Evolutionary conservation across 2,888 invertebrate genomes (phyloP), one percentile per base, ranked within the genome.

Genomic region (Ptilodon capucinus): DNA sequence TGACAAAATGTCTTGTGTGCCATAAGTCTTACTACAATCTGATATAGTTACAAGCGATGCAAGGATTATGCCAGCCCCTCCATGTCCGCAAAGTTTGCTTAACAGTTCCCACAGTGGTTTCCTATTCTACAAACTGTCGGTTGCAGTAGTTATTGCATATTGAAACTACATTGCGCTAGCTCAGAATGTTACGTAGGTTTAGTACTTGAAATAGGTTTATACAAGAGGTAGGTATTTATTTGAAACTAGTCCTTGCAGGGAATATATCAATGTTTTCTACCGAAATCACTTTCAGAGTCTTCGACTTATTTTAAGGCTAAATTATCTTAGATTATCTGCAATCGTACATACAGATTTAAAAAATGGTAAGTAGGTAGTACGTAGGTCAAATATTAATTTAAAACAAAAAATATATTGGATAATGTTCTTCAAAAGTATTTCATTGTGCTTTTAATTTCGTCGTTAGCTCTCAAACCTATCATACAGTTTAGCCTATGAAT

Each of bases 141-240:
- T 49, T 25, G 45, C 59, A 64, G 48, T 71, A 67, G 58, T 71
- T 67, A 71, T 58, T 68, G 59, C 65, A 67, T 68, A 71, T 71
- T 71, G 69, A 56, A 32, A 42, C 50, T 47, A 23, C 57, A 53
- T 51, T 58, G 49, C 40, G 44, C 40, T 42, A 39, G 51, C 40
- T 18, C 32, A 25, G 41, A 46, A 46, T 39, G 44, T 46, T 39
- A 30, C 8, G 19, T 30, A 30, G 38, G 28, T 11, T n/a, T n/a
- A n/a, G n/a, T n/a, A n/a, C n/a, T n/a, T n/a, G n/a, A n/a, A n/a
- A n/a, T n/a, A n/a, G n/a, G n/a, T n/a, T n/a, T n/a, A n/a, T n/a
- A n/a, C n/a, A n/a, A n/a, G n/a, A n/a, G n/a, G n/a, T n/a, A n/a
- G n/a, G n/a, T n/a, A n/a, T n/a, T n/a, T n/a, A n/a, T n/a, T n/a